A percentile compares a stretch with the other conserved stretches of the same genome.
phyloP scores from a whole-genome alignment of 2,113 vertebrate species.

The Cebidichthys violaceus region DNA sequence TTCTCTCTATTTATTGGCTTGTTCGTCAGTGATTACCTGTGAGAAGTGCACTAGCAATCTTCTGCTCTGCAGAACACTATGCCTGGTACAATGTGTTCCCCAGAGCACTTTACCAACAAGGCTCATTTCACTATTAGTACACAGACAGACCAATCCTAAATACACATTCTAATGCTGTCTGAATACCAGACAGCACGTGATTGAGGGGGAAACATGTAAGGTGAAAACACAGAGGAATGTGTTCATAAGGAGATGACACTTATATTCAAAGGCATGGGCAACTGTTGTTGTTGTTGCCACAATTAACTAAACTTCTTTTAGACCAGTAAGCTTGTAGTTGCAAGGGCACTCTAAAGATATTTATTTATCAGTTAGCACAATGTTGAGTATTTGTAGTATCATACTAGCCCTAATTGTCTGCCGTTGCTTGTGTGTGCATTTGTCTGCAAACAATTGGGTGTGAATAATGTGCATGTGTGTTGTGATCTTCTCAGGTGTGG shows the following conservation, averaged over 20 bases:
- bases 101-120: constrained; percentile 44
- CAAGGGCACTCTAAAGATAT: background rate
- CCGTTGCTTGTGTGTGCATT: background rate
- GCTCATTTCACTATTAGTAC: constrained; percentile 44
- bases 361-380: background rate
- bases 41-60: constrained; percentile 49
- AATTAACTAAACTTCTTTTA: constrained; percentile 39
- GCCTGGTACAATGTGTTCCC: constrained; percentile 52
- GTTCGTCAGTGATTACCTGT: constrained; percentile 60
- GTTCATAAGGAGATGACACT: constrained; percentile 19
- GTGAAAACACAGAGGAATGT: constrained; percentile 2
- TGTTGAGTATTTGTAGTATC: background rate
- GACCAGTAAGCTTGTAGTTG: background rate
- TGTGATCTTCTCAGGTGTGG: background rate
- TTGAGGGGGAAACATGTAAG: background rate
- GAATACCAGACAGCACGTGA: constrained; percentile 7
- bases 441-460: background rate
- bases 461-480: background rate
- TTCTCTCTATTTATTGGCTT: constrained; percentile 33
- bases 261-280: background rate
- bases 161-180: constrained; percentile 2
- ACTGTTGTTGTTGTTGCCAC: constrained; percentile 30
- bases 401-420: background rate
- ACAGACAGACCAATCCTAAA: constrained; percentile 37
- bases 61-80: constrained; percentile 53